Conservation (phyloP, 2,113 vertebrate species). For the Ploceus nigricollis region DNA sequence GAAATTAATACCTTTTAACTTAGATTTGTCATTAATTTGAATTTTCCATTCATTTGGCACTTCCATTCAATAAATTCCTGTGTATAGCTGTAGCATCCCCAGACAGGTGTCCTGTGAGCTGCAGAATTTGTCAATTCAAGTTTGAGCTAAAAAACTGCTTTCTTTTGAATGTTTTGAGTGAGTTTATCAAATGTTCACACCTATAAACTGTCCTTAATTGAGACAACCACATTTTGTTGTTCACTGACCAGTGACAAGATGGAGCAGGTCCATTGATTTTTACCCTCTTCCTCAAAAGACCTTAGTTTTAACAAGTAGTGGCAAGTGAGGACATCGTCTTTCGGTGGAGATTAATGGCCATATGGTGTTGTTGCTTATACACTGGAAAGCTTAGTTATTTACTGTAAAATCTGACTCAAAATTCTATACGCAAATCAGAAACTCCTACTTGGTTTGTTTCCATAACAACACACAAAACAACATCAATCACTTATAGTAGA, state of each 20-base stretch:
- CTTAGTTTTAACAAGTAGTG: slow-evolving; percentile 22
- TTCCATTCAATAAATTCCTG: not conserved
- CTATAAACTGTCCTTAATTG: slow-evolving; percentile 20
- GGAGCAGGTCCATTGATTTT: slow-evolving; percentile 40
- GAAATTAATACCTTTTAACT: not conserved
- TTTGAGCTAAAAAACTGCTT: not conserved
- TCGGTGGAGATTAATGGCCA: slow-evolving; percentile 47
- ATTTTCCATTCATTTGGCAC: not conserved
- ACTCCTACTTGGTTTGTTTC: slow-evolving; percentile 63
- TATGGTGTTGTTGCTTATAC: slow-evolving; percentile 50
- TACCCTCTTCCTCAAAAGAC: not conserved
- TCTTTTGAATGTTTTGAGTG: not conserved
- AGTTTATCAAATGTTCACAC: not conserved
- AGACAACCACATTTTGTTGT: slow-evolving; percentile 18
- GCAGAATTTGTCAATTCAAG: not conserved
- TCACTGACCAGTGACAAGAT: slow-evolving; percentile 46
- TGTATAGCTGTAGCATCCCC: not conserved
- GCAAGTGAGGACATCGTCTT: slow-evolving; percentile 29
- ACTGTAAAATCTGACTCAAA: slow-evolving; percentile 60
- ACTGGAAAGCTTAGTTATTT: slow-evolving; percentile 46
- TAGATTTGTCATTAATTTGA: not conserved
- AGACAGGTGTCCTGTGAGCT: not conserved
- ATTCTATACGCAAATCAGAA: slow-evolving; percentile 27
- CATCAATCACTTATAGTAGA: slow-evolving; percentile 56
- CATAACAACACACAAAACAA: slow-evolving; percentile 57